Conservation (phyloP, 1,140 invertebrate genomes). For the Cyphomyrmex costatus region DNA sequence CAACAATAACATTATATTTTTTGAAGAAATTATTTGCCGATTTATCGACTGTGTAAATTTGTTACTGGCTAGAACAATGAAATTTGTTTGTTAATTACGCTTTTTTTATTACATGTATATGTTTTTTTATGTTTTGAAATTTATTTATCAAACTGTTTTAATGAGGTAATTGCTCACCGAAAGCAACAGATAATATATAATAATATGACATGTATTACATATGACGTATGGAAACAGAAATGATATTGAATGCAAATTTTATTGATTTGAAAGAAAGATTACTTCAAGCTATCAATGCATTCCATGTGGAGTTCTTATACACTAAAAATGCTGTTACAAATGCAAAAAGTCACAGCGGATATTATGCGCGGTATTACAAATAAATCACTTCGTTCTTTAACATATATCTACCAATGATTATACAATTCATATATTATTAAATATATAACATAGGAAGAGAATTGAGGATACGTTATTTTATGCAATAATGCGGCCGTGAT, state of each 20-base stretch:
- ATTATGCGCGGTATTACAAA: neutral
- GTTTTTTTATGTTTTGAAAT: conserved; percentile 25
- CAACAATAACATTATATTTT: neutral
- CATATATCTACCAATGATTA: neutral
- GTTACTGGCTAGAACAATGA: neutral
- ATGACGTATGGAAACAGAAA: neutral
- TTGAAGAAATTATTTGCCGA: neutral
- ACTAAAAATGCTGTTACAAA: neutral
- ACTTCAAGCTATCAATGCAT: neutral
- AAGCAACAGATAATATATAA: conserved; percentile 9
- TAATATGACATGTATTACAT: conserved; percentile 31
- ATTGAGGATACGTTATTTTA: neutral
- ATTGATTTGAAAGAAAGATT: neutral
- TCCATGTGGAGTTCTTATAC: neutral
- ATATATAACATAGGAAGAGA: neutral
- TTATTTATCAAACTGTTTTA: conserved; percentile 14
- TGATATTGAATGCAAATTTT: neutral
- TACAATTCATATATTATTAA: conserved; percentile 3
- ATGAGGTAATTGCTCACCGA: conserved; percentile 20
- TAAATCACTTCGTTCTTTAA: neutral
- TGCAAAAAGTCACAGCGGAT: neutral
- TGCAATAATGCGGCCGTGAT: neutral
- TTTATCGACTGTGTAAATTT: conserved; percentile 6
- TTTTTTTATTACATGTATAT: conserved; percentile 9
- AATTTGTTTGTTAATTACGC: neutral